Evolutionary conservation across 2,888 invertebrate genomes (phyloP), one percentile per base, ranked within the genome.

Genomic region (Didymodactylos carnosus): DNA sequence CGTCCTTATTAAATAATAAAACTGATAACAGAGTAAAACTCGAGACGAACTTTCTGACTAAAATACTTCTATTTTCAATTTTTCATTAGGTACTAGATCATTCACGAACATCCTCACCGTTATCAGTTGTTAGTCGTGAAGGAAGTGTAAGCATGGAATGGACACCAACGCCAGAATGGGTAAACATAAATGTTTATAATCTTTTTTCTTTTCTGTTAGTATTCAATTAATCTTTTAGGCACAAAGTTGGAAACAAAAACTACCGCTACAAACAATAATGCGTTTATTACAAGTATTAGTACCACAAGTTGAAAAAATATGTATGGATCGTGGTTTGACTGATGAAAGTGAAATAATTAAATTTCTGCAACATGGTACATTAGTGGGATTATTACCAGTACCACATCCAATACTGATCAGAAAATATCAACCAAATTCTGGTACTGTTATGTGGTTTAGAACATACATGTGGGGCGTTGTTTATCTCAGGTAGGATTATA

Each of bases 381-480:
- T 98, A 77, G 97, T 98, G 51, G 97, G 98, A 0, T 86, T 98
- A 72, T 86, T 98, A 78, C 98, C 98, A 0, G 98, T 98, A 72
- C 98, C 98, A 10, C 98, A 99, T 86, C 98, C 98, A 13, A 98
- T 98, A 84, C 88, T 98, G 76, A 98, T 98, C 82, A 87, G 98
- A 79, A 94, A 97, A 86, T 98, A 98, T 86, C 98, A 98, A 85
- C 94, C 97, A 70, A 99, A 98, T 85, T 89, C 90, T 46, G 97
- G 95, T 76, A 99, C 98, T 0, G 95, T 95, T 39, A 93, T 94
- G 80, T 98, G 98, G 98, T 98, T 98, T 86, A 87, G 97, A 74
- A 98, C 97, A 0, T 99, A 98, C 83, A 92, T 98, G 88, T 99
- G 97, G 97, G 98, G 97, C 72, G 93, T 98, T 73, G 95, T 99